Conservation (phyloP, 2,888 invertebrate genomes). For the Idaea straminata region DNA sequence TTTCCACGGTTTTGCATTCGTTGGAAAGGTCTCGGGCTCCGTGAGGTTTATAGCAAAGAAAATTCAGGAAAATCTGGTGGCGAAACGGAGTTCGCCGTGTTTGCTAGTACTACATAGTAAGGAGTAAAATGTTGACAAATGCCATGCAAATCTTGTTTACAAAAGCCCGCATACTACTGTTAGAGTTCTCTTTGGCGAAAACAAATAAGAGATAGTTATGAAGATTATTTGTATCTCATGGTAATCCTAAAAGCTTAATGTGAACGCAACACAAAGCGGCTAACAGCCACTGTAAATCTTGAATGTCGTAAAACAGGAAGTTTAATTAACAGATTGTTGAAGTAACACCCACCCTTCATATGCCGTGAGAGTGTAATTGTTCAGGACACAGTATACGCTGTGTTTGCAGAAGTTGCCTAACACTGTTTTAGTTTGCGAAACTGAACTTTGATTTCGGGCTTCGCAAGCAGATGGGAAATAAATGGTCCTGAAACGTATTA, state of each 20-base stretch:
- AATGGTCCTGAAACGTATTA: not conserved
- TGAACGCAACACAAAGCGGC: not conserved
- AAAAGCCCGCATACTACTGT: no score
- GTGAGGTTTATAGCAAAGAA: no score
- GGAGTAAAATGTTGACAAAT: no score
- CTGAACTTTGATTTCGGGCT: not conserved
- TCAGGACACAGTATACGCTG: not conserved
- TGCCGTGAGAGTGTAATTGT: not conserved
- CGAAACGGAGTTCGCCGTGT: no score
- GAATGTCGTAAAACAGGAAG: slow-evolving; percentile 9
- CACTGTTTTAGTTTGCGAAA: not conserved
- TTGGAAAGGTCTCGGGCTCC: no score
- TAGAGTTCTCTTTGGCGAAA: no score
- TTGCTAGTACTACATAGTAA: no score
- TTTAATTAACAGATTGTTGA: not conserved
- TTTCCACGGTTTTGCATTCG: no score
- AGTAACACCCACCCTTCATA: not conserved
- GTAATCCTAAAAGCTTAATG: slow-evolving; percentile 16
- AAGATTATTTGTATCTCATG: slow-evolving; percentile 5
- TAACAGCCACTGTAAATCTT: slow-evolving; percentile 11
- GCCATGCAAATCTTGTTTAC: no score
- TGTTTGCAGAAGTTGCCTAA: not conserved
- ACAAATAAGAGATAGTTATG: no score
- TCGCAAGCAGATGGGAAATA: not conserved
- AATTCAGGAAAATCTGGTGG: no score